Base-by-base conservation (phyloP, 2,888 invertebrate species). In the Eumerus sabulonum region DNA sequence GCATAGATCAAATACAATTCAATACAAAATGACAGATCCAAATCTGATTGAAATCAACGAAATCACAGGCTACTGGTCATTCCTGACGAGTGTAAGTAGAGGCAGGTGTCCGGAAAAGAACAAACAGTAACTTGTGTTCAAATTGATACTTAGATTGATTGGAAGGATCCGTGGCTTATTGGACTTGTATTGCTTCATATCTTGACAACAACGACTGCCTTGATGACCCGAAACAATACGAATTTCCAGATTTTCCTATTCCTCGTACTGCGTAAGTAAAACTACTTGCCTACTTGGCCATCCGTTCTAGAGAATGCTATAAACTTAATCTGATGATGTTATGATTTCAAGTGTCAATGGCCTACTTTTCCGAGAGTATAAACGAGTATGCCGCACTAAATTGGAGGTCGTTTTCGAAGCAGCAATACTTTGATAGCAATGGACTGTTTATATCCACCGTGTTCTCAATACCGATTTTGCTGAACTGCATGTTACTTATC, bases 381-480 rank as follows among this genome's bases (percentile, higher is more conserved):
- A 98, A 98, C 87, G 94, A 96, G 90, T 92, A 95, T 81, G 97
- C 96, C 1, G 96, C 97, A 0, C 91, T 91, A 82, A 94, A 97
- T 88, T 97, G 96, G 96, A 92, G 93, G 84, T 90, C 93, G 71
- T 97, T 98, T 88, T 95, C 97, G 0, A 92, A 93, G 84, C 96
- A 98, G 85, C 97, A 97, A 86, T 98, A 97, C 88, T 98, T 98
- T 88, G 98, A 98, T 88, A 95, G 95, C 85, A 95, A 95, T 90
- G 98, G 98, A 16, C 90, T 97, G 60, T 98, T 98, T 87, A 97
- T 98, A 91, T 97, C 97, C 0, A 92, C 96, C 11, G 95, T 97
- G 17, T 97, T 97, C 89, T 97, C 96, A n/a, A 93, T 96, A 86
- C 98, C 98, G 17, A 94, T 97, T 85, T 90, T 98, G 70, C 91